These are phyloP conservation scores for Luscinia luscinia DNA, from an alignment of 2,797 vertebrate genomes.

Conservation along the genomic window DNA sequence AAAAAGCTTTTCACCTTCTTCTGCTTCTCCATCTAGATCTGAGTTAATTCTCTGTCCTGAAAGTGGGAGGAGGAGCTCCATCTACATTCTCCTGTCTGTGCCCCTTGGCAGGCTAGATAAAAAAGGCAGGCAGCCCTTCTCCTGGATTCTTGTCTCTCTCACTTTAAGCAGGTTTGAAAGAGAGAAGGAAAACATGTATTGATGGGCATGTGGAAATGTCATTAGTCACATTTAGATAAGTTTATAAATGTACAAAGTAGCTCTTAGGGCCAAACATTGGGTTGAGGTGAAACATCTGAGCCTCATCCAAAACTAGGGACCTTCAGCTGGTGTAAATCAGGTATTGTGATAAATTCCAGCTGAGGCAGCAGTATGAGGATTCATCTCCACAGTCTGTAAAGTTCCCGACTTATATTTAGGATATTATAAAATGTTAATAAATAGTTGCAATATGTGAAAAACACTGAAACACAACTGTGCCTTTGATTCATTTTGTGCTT, in stretches of 20 bases:
- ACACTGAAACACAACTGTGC: background rate
- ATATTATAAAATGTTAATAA: background rate
- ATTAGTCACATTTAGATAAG: constrained; percentile 27
- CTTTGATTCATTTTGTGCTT: background rate
- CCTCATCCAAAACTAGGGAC: background rate
- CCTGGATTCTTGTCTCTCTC: background rate
- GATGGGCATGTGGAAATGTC: constrained; percentile 1
- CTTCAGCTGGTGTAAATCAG: background rate
- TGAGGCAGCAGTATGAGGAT: background rate
- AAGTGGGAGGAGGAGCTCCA: background rate
- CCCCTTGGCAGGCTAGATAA: background rate
- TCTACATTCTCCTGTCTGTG: background rate
- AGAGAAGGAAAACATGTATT: background rate
- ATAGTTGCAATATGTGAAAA: background rate
- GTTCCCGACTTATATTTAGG: background rate
- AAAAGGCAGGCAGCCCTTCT: background rate
- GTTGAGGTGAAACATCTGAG: constrained; percentile 52
- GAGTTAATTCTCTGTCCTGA: background rate
- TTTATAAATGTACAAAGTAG: constrained; percentile 34
- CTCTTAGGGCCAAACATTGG: background rate
- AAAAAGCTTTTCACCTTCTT: constrained; percentile 10
- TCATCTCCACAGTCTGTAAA: background rate
- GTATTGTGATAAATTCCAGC: background rate
- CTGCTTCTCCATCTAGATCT: constrained; percentile 23
- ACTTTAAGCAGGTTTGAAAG: constrained; percentile 12